Percentiles rank a stretch among this genome's conserved stretches.
phyloP scores from a whole-genome alignment of 2,888 invertebrate genomes.

The Volucella zonaria region DNA sequence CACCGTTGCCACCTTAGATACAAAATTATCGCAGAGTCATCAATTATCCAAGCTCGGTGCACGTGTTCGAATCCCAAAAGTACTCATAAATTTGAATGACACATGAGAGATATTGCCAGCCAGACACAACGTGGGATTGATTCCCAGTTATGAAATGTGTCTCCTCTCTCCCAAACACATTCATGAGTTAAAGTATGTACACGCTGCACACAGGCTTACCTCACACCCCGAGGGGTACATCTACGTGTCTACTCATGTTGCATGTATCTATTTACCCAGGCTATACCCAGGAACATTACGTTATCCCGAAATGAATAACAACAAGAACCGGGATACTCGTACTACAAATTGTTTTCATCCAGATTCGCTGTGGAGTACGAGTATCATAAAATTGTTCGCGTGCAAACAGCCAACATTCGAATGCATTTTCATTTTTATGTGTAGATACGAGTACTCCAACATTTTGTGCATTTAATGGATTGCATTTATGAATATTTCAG shows the following conservation, averaged over 20 bases:
- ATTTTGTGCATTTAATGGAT: neutral
- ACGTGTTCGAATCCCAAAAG: constrained; percentile 65
- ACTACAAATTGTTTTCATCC: constrained; percentile 61
- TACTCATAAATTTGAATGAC: constrained; percentile 59
- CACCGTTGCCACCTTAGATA: neutral
- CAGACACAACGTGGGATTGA: constrained; percentile 60
- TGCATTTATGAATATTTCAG: constrained; percentile 26
- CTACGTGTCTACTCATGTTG: too few species aligned
- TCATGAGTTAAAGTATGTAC: neutral
- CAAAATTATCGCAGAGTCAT: constrained; percentile 53
- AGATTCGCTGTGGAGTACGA: neutral
- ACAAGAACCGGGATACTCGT: constrained; percentile 10
- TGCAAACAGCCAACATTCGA: constrained; percentile 65
- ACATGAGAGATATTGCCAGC: constrained; percentile 50
- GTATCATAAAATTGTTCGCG: constrained; percentile 38
- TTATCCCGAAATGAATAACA: constrained; percentile 7
- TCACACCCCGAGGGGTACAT: too few species aligned
- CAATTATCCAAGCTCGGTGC: constrained; percentile 54
- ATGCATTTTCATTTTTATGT: constrained; percentile 19
- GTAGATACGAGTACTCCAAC: constrained; percentile 12
- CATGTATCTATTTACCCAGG: too few species aligned
- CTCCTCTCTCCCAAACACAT: constrained; percentile 15
- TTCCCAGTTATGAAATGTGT: constrained; percentile 33
- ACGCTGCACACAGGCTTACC: too few species aligned
- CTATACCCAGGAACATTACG: too few species aligned